Evolutionary conservation across 2,888 invertebrate species (phyloP), one percentile per base, ranked within the genome.

Genomic region (Caenorhabditis sulstoni): DNA sequence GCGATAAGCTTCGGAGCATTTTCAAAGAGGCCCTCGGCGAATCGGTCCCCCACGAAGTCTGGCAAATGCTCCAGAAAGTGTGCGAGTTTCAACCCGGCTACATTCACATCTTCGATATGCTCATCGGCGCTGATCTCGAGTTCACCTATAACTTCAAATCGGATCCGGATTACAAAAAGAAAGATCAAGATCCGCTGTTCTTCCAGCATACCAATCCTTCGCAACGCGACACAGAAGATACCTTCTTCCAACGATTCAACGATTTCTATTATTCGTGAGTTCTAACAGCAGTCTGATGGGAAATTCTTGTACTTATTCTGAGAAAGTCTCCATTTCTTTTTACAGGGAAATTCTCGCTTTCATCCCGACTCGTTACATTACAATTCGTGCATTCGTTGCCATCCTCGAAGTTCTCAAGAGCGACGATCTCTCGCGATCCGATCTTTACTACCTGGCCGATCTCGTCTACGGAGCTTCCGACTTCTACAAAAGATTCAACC

Each of bases 201-300:
- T 68, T 9, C 57, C 20, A 5, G 23, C 12, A n/a, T 59, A 57
- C 35, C 41, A 37, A 29, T 52, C 68, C 52, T 16, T 52, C 68
- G 2, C 7, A 16, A 0, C 58, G 29, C 3, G 68, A 52, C 11
- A 41, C 52, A 8, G 68, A 50, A 4, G 58, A 52, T 0, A 39
- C 45, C 8, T 68, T 68, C 18, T 61, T 45, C 44, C 16, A 35
- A 2, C 68, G 68, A n/a, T 68, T 68, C 45, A 44, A 68, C 29
- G 29, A 29, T 5, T 7, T 29, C 29, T 29, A 5, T 7, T 29
- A 29, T 29, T 5, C 29, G 29, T 29, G 29, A 29, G 29, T 29
- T 29, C 3, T n/a, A n/a, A n/a, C n/a, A n/a, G n/a, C n/a, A n/a
- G n/a, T n/a, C n/a, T n/a, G n/a, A n/a, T n/a, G n/a, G n/a, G n/a